Percentiles rank a stretch among this genome's conserved stretches.
phyloP scores from a whole-genome alignment of 2,888 invertebrate genomes.

The Apoda limacodes region DNA sequence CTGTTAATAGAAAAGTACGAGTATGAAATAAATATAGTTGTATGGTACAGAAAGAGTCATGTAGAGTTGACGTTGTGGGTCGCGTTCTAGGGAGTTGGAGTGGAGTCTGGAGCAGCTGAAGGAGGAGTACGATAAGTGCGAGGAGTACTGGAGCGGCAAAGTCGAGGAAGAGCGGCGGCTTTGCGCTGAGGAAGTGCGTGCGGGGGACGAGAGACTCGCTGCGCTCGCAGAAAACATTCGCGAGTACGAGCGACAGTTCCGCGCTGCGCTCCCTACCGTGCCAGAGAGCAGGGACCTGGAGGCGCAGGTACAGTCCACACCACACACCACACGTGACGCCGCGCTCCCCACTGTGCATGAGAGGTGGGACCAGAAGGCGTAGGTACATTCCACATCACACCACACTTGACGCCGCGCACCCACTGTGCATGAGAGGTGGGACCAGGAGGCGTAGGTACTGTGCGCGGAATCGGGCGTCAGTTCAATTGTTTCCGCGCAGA shows the following conservation, averaged over 20 bases:
- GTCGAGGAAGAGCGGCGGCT: conserved; percentile 81
- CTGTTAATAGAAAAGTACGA: no score
- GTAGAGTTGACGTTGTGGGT: conserved; percentile 45
- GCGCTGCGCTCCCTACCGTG: conserved; percentile 74
- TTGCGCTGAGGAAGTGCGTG: conserved; percentile 80
- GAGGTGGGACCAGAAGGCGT: conserved; percentile 20
- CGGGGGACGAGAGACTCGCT: conserved; percentile 80
- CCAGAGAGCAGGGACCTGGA: conserved; percentile 80
- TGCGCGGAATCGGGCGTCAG: no score
- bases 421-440: no score
- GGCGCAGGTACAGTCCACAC: conserved; percentile 26
- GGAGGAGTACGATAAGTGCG: conserved; percentile 84
- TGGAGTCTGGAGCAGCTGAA: conserved; percentile 79
- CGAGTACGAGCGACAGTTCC: conserved; percentile 84
- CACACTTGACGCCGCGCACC: no score
- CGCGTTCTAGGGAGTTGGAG: conserved; percentile 76
- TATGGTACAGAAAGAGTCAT: no score
- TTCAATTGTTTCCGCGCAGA: no score
- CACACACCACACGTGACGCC: conserved; percentile 16
- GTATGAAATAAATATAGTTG: no score
- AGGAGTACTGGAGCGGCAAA: conserved; percentile 88
- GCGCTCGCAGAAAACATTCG: conserved; percentile 79
- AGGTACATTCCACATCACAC: conserved; percentile 4
- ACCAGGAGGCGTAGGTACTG: no score
- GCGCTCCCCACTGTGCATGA: conserved; percentile 21